Conservation (phyloP, 2,888 invertebrate species). For the Tricholauxania praeusta region DNA sequence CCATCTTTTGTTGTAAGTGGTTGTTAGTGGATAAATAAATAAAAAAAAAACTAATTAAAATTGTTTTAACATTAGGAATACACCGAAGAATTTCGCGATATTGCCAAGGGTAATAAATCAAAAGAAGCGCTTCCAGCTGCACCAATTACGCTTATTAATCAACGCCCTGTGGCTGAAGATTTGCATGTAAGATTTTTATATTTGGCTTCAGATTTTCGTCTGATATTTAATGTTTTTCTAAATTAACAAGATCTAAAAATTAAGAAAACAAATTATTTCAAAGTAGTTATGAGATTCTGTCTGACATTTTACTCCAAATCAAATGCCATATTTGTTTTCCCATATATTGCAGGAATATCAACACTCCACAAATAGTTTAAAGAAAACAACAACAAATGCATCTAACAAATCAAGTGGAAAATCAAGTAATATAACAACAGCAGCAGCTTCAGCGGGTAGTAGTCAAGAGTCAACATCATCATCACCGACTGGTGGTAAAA, state of each 20-base stretch:
- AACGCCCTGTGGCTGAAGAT: slow-evolving; percentile 94
- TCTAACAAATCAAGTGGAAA: slow-evolving; percentile 55
- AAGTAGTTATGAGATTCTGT: no score
- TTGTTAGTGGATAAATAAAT: not conserved
- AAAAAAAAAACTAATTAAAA: not conserved
- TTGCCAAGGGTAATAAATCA: slow-evolving; percentile 90
- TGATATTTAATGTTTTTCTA: not conserved
- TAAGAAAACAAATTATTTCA: no score
- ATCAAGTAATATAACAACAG: slow-evolving; percentile 60
- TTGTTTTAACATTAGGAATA: slow-evolving; percentile 78
- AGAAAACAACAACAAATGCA: slow-evolving; percentile 58
- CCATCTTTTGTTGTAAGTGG: slow-evolving; percentile 94
- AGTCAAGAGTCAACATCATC: slow-evolving; percentile 34
- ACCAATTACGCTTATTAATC: slow-evolving; percentile 94
- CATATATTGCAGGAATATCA: slow-evolving; percentile 72
- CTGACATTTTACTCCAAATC: no score
- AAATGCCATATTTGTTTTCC: slow-evolving; percentile 52
- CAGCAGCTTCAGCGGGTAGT: slow-evolving; percentile 49
- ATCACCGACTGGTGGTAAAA: slow-evolving; percentile 34
- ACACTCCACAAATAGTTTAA: slow-evolving; percentile 67
- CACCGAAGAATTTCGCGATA: slow-evolving; percentile 96
- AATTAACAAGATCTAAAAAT: no score
- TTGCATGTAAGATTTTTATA: slow-evolving; percentile 74
- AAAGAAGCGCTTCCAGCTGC: slow-evolving; percentile 93
- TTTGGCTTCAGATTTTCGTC: slow-evolving; percentile 38